Conservation (phyloP, 2,113 vertebrate species). For the Alectura lathami region DNA sequence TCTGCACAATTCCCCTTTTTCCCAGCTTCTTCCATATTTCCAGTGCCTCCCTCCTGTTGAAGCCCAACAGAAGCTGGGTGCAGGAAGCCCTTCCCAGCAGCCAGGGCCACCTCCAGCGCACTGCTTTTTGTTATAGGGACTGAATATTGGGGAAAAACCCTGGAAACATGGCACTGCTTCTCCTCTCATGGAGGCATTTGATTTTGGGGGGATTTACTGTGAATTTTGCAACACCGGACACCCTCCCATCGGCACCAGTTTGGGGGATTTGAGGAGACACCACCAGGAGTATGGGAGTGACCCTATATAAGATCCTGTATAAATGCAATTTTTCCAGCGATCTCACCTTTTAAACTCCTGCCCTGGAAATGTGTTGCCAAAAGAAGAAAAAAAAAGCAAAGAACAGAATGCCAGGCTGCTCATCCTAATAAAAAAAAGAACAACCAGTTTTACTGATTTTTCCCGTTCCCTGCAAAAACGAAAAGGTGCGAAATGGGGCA, state of each 20-base stretch:
- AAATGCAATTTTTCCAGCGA: background rate
- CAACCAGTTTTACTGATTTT: background rate
- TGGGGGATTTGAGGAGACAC: background rate
- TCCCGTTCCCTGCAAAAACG: background rate
- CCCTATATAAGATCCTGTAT: background rate
- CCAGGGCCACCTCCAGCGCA: background rate
- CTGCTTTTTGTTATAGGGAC: background rate
- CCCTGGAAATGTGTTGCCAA: background rate
- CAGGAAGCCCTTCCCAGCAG: background rate
- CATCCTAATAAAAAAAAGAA: no score
- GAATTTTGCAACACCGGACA: background rate
- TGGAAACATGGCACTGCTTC: fast-evolving
- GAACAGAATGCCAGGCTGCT: background rate
- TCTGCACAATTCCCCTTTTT: background rate
- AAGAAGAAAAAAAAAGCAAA: background rate
- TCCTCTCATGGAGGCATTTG: background rate
- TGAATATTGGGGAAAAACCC: fast-evolving
- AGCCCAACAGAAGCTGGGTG: background rate
- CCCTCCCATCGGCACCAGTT: background rate
- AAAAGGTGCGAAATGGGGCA: fast-evolving
- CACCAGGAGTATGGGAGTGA: background rate
- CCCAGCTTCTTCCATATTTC: background rate
- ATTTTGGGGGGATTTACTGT: background rate
- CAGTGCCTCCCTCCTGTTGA: background rate
- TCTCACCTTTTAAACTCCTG: conserved; percentile 4